A percentile compares a stretch with the other conserved stretches of the same genome.
These are phyloP conservation scores for Sicus ferrugineus DNA, from an alignment of 2,888 invertebrate species.

Conservation along the genomic window DNA sequence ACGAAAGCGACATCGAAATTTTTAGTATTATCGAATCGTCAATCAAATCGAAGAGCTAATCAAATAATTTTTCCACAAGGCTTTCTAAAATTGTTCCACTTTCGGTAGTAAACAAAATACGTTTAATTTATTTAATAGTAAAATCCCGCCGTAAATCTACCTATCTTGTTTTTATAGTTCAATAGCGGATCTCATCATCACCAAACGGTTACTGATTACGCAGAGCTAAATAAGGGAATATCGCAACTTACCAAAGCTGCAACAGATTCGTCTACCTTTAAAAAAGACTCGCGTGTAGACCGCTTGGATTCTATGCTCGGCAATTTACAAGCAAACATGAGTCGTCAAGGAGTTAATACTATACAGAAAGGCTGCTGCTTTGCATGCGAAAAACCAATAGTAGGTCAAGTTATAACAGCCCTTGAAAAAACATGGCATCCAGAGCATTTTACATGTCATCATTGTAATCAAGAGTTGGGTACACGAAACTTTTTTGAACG, in stretches of 20 bases:
- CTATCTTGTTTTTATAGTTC: constrained; percentile 65
- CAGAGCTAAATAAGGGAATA: constrained; percentile 71
- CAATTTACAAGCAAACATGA: constrained; percentile 92
- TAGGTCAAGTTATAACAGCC: constrained; percentile 93
- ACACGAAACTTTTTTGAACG: constrained; percentile 99
- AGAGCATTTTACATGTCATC: constrained; percentile 97
- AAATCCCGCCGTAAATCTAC: background rate
- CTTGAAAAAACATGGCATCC: constrained; percentile 99
- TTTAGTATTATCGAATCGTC: too few species aligned
- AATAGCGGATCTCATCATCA: constrained; percentile 71
- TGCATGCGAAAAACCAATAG: constrained; percentile 98
- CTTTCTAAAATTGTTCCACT: background rate
- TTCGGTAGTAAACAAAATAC: background rate
- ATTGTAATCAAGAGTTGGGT: constrained; percentile 95
- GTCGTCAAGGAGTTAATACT: constrained; percentile 97
- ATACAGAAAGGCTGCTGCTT: constrained; percentile 99
- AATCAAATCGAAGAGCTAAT: background rate
- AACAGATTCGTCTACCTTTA: constrained; percentile 57
- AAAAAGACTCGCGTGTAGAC: constrained; percentile 62
- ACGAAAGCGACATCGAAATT: constrained; percentile 39
- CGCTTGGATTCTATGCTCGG: constrained; percentile 68
- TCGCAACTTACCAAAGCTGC: constrained; percentile 64
- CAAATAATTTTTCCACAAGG: background rate
- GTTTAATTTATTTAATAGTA: background rate
- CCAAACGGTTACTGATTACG: constrained; percentile 76